Conservation (phyloP, 2,888 invertebrate genomes). For the Taenaris catops region DNA sequence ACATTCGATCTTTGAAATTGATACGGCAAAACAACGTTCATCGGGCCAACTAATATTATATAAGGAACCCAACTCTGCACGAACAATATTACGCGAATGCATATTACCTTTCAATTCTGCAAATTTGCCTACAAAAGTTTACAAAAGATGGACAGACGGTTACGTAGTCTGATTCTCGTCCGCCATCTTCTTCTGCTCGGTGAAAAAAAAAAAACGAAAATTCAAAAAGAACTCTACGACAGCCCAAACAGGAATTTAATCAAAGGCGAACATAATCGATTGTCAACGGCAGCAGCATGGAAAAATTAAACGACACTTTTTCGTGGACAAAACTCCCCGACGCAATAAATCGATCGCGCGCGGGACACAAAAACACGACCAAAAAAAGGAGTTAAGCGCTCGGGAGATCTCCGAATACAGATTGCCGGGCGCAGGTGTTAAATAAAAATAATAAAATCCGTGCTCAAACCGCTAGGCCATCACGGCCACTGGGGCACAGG, state of each 20-base stretch:
- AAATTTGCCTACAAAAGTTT: too few relatives aligned
- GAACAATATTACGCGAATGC: too few relatives aligned
- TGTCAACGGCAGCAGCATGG: conserved; percentile 56
- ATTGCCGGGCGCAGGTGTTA: conserved; percentile 78
- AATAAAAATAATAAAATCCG: conserved; percentile 77
- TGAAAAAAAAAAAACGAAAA: conserved; percentile 3
- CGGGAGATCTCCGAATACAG: conserved; percentile 74
- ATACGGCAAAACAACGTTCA: too few relatives aligned
- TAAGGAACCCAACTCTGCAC: too few relatives aligned
- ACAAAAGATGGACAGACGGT: too few relatives aligned
- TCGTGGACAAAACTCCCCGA: conserved; percentile 57
- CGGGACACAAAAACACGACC: conserved; percentile 54
- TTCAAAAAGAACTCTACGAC: conserved; percentile 8
- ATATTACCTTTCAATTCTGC: too few relatives aligned
- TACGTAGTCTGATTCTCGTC: too few relatives aligned
- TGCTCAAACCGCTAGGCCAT: too few relatives aligned
- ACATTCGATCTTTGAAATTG: too few relatives aligned
- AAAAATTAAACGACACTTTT: conserved; percentile 75
- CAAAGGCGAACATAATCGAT: conserved; percentile 64
- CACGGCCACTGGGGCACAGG: too few relatives aligned
- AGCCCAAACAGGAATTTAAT: conserved; percentile 36
- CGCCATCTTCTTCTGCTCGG: too few relatives aligned
- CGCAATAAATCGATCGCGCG: conserved; percentile 60
- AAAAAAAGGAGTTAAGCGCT: conserved; percentile 79
- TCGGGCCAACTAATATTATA: too few relatives aligned